Evolutionary conservation across 1,140 invertebrate genomes (phyloP).

Genomic region (Rhizoglyphus robini): DNA sequence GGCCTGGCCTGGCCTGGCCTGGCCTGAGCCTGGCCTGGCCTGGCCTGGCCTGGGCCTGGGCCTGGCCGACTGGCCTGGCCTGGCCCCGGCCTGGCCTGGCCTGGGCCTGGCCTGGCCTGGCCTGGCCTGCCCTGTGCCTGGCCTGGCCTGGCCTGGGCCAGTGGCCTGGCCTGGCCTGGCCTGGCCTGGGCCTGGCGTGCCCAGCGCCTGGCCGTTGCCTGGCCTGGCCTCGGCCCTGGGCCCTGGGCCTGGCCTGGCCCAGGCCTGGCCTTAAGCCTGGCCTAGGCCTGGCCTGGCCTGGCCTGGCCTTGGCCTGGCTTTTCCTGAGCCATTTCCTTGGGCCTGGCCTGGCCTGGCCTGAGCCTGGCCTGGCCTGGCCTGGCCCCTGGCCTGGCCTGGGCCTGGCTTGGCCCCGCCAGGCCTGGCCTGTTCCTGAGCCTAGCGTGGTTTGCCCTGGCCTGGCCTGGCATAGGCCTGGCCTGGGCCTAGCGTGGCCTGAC

Average conservation of each 20-base stretch:
- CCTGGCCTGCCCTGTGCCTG: constrained; percentile 22
- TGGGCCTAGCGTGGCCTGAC: constrained; percentile 23
- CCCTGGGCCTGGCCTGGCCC: constrained; percentile 25
- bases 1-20: constrained; percentile 28
- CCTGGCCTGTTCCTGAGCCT: constrained; percentile 23
- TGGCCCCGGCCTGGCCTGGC: constrained; percentile 21
- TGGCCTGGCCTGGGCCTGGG: constrained; percentile 24
- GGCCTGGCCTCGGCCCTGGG: constrained; percentile 27
- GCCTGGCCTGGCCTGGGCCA: constrained; percentile 27
- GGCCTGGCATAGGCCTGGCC: constrained; percentile 22
- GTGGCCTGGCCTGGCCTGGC: constrained; percentile 24
- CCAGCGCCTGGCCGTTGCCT: constrained; percentile 27
- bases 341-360: constrained; percentile 26
- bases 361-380: constrained; percentile 25
- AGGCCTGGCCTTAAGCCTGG: constrained; percentile 25
- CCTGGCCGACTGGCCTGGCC: constrained; percentile 23
- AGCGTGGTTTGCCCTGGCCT: constrained; percentile 25
- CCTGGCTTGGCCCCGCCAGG: constrained; percentile 21
- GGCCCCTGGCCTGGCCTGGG: constrained; percentile 23
- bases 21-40: constrained; percentile 25
- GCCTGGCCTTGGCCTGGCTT: constrained; percentile 27
- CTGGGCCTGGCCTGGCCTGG: constrained; percentile 22
- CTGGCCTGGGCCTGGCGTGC: constrained; percentile 25
- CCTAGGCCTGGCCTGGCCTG: constrained; percentile 24
- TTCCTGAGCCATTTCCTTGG: constrained; percentile 26